phyloP scores from a whole-genome alignment of 2,888 invertebrate species.

The Rhamnusium bicolor region DNA sequence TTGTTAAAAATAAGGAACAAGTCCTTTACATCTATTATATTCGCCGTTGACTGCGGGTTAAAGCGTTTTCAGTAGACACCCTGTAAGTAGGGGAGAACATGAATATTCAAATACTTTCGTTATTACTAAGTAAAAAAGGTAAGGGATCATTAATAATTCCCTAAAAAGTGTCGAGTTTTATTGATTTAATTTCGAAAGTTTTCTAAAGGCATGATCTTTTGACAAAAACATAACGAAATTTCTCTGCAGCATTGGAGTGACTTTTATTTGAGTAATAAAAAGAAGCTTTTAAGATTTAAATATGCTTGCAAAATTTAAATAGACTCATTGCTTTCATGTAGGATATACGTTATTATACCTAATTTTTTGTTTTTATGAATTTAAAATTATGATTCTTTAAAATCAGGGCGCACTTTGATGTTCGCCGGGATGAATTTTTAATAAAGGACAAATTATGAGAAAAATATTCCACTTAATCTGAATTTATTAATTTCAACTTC shows the following conservation, averaged over 20 bases:
- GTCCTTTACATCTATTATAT: too few species aligned
- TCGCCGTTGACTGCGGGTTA: too few species aligned
- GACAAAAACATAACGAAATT: constrained; percentile 35
- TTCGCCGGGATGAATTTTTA: constrained; percentile 33
- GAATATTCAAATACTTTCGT: constrained; percentile 28
- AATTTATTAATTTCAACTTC: constrained; percentile 22
- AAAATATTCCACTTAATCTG: constrained; percentile 7
- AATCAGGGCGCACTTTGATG: constrained; percentile 34
- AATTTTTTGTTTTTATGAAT: constrained; percentile 40
- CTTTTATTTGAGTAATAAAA: constrained; percentile 34
- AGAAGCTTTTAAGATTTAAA: constrained; percentile 34
- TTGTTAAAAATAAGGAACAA: too few species aligned
- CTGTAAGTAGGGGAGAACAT: neutral
- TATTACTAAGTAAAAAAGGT: constrained; percentile 21
- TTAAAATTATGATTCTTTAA: constrained; percentile 34
- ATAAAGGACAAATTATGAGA: constrained; percentile 8
- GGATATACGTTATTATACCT: constrained; percentile 22
- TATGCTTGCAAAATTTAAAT: constrained; percentile 25
- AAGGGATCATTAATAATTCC: constrained; percentile 38
- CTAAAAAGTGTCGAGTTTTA: constrained; percentile 33
- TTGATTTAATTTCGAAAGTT: constrained; percentile 39
- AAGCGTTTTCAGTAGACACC: neutral
- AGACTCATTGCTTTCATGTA: constrained; percentile 31
- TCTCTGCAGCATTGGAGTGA: constrained; percentile 18
- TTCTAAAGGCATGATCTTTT: constrained; percentile 29